phyloP scores from a whole-genome alignment of 2,797 vertebrate species.

The Podarcis siculus region DNA sequence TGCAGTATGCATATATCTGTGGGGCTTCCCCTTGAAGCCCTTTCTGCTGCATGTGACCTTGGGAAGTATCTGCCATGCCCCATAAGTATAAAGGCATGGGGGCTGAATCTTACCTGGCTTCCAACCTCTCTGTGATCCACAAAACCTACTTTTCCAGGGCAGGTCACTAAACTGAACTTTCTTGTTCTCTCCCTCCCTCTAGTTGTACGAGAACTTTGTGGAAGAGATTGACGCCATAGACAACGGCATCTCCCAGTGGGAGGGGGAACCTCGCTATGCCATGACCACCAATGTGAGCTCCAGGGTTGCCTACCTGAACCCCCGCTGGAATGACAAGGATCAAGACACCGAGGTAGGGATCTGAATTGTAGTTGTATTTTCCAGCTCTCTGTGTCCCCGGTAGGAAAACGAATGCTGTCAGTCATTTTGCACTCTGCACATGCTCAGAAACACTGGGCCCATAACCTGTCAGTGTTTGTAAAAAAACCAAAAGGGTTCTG shows the following conservation, averaged over 20 bases:
- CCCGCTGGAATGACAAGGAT: constrained; percentile 89
- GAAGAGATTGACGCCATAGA: constrained; percentile 95
- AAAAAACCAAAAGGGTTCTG: too few species aligned
- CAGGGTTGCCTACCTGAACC: constrained; percentile 89
- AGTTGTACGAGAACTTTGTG: constrained; percentile 95
- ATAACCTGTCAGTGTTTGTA: too few species aligned
- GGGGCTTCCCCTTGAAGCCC: too few species aligned
- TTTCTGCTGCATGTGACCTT: too few species aligned
- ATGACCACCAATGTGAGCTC: constrained; percentile 87
- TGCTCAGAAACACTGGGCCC: too few species aligned
- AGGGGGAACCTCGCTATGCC: constrained; percentile 86
- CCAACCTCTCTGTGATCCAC: too few species aligned
- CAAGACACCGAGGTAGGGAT: constrained; percentile 89
- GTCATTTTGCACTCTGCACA: too few species aligned
- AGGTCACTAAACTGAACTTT: background rate
- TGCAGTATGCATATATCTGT: too few species aligned
- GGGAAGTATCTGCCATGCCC: too few species aligned
- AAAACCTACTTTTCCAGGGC: background rate
- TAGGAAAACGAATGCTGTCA: too few species aligned
- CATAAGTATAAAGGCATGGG: too few species aligned
- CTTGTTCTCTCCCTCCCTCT: background rate
- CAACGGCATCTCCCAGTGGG: constrained; percentile 91
- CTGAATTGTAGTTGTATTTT: background rate
- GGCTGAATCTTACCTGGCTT: too few species aligned
- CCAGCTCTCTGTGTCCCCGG: background rate